These are phyloP conservation scores for Shargacucullia verbasci DNA, from an alignment of 2,888 invertebrate genomes.

Conservation along the genomic window DNA sequence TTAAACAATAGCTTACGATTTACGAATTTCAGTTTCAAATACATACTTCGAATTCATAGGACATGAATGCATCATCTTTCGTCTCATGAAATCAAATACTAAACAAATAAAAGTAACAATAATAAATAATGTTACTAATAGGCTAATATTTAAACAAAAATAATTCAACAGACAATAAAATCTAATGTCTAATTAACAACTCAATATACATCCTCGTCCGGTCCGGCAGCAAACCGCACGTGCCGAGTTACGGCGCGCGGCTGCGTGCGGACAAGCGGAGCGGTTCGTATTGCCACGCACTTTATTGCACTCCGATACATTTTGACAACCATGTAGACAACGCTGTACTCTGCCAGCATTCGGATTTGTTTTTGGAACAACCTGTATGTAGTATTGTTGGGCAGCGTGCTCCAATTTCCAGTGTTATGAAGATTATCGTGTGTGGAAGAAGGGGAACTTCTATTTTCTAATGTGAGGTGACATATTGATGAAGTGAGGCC, in stretches of 20 bases:
- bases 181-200: slow-evolving; percentile 20
- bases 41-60: too few relatives aligned
- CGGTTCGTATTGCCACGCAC: slow-evolving; percentile 73
- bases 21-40: too few relatives aligned
- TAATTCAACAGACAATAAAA: too few relatives aligned
- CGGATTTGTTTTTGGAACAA: slow-evolving; percentile 50
- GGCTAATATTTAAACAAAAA: too few relatives aligned
- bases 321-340: slow-evolving; percentile 72
- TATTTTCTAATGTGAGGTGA: too few relatives aligned
- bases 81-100: too few relatives aligned
- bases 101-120: too few relatives aligned
- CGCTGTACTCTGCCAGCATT: slow-evolving; percentile 41
- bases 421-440: neutral
- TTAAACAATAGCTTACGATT: too few relatives aligned
- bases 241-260: slow-evolving; percentile 74
- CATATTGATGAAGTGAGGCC: too few relatives aligned
- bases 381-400: slow-evolving; percentile 30
- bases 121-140: too few relatives aligned
- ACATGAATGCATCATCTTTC: too few relatives aligned
- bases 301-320: slow-evolving; percentile 75
- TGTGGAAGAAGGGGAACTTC: neutral
- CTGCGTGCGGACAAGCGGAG: slow-evolving; percentile 73
- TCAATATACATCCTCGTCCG: slow-evolving; percentile 33
- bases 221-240: slow-evolving; percentile 70
- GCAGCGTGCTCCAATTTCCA: slow-evolving; percentile 3